Evolutionary conservation across 2,888 invertebrate genomes (phyloP), one percentile per base, ranked within the genome.

Genomic region (Linnaemya vulpina): DNA sequence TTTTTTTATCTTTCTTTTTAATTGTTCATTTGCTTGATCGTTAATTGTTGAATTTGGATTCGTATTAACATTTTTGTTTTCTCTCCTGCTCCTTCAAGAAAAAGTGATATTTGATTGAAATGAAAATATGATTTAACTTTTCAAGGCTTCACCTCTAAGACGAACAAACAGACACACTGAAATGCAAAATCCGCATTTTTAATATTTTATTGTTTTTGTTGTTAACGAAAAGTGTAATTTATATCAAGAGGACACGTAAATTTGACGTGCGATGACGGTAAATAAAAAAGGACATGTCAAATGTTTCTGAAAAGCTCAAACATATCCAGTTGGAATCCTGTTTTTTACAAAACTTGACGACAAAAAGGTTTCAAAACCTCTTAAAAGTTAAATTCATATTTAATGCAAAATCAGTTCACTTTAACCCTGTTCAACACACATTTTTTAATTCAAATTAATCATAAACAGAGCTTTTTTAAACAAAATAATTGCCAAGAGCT

Each of bases 1-100:
- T 77, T 35, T 58, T 4, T 22, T 60, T 55, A 55, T 53, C 38
- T 65, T 58, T 40, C 35, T 38, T 49, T 43, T 40, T 51, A 60
- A 46, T 40, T 62, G 25, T 81, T 82, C 46, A 71, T 65, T 71
- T 76, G 82, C 82, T 71, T 76, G 65, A 71, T 71, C 20, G 75
- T 76, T 82, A 25, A 11, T 68, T 67, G 65, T 80, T 74, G 0
- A 65, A 51, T 30, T 73, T 67, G 49, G 15, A 30, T 70, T 51
- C 17, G 1, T 68, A 65, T 76, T 82, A 82, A 82, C 63, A 76
- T 35, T 22, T 30, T 30, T 49, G 20, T 1, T 40, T 60, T 7
- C 10, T 51, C 5, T 68, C 51, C 30, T 9, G 30, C 49, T 40
- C 8, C 1, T 4, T 38, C 25, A 43, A n/a, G 17, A 3, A 35